These are phyloP conservation scores for Sericinus montela DNA, from an alignment of 2,888 invertebrate genomes.

Conservation along the genomic window DNA sequence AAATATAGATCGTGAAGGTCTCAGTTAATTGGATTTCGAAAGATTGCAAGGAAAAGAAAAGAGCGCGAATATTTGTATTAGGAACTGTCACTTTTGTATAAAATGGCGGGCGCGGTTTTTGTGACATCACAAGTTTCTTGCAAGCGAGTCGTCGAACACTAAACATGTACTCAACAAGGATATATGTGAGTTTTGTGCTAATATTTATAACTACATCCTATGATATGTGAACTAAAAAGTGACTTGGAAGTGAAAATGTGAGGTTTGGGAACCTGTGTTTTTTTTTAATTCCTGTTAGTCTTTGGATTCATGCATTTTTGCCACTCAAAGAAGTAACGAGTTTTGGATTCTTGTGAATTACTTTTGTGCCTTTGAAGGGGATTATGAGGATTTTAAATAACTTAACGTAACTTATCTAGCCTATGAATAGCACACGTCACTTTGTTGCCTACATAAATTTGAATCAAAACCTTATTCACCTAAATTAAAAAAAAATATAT, in stretches of 20 bases:
- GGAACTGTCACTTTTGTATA: slow-evolving; percentile 61
- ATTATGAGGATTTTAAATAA: too few species aligned
- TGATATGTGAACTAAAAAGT: neutral
- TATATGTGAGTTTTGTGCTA: slow-evolving; percentile 63
- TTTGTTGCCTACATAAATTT: too few species aligned
- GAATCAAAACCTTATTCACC: too few species aligned
- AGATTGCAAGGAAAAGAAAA: slow-evolving; percentile 21
- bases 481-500: too few species aligned
- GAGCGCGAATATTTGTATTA: slow-evolving; percentile 32
- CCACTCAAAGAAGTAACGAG: neutral
- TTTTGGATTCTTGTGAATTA: too few species aligned
- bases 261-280: neutral
- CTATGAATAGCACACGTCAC: too few species aligned
- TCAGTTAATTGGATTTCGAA: neutral
- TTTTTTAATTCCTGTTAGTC: neutral
- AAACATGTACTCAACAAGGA: slow-evolving; percentile 59
- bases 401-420: too few species aligned
- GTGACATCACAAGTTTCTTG: slow-evolving; percentile 56
- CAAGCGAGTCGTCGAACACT: slow-evolving; percentile 37
- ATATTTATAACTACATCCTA: slow-evolving; percentile 13
- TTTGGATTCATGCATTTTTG: neutral
- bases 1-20: neutral
- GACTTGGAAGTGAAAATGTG: neutral
- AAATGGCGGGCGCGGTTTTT: slow-evolving; percentile 42
- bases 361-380: too few species aligned